Percentiles rank a stretch among this genome's conserved stretches.
Evolutionary conservation across 2,888 invertebrate species (phyloP).

Genomic region (Colostygia pectinataria): DNA sequence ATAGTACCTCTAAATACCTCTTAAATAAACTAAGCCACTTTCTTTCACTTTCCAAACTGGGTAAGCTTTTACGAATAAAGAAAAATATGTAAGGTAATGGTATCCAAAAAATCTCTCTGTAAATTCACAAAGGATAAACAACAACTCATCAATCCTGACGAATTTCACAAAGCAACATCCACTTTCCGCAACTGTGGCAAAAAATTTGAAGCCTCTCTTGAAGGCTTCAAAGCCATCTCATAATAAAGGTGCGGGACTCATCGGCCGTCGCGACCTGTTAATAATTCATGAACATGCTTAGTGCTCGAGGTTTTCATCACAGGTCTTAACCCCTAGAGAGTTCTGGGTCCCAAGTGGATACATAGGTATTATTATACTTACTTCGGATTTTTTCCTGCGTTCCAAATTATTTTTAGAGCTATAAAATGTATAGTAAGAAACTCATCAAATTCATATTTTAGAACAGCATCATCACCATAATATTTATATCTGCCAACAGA

Average conservation of each 20-base stretch:
- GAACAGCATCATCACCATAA: no score
- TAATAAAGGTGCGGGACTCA: constrained; percentile 62
- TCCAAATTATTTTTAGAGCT: no score
- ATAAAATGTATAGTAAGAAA: no score
- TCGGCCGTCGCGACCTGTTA: constrained; percentile 59
- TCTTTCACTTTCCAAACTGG: no score
- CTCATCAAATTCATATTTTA: no score
- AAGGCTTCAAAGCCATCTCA: constrained; percentile 59
- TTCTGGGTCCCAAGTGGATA: neutral
- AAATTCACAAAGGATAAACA: constrained; percentile 12
- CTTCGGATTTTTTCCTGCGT: no score
- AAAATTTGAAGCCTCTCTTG: constrained; percentile 42
- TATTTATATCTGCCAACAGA: no score
- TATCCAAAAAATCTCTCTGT: no score
- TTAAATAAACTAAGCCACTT: no score
- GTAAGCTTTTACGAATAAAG: no score
- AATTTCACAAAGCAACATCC: constrained; percentile 28
- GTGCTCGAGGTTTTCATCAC: constrained; percentile 56
- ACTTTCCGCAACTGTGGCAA: constrained; percentile 39
- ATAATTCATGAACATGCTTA: constrained; percentile 74
- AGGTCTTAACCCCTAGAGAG: constrained; percentile 45
- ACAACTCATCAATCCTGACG: constrained; percentile 23
- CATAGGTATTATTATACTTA: neutral
- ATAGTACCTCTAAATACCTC: no score
- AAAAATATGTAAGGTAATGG: no score